Base-by-base conservation (phyloP, 2,797 vertebrate species). In the Ptychadena robeensis region DNA sequence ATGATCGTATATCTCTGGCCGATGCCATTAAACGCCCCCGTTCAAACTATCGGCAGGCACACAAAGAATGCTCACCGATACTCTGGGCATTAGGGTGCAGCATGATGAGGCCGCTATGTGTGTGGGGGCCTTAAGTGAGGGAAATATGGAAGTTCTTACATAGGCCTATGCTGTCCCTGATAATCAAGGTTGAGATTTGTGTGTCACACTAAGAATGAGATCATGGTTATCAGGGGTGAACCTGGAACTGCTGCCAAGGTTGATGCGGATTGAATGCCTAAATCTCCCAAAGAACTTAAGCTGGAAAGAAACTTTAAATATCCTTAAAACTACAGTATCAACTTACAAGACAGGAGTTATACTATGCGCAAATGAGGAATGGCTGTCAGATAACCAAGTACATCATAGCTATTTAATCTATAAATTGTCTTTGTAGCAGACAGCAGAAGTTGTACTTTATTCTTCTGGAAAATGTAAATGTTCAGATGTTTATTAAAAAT, bases 271-370 rank as follows among this genome's bases (percentile, higher is more conserved):
- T 22, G 64, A 2, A 4, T 67, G 57, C n/a, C 31, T 70, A 77
- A 76, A 77, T 82, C 81, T 77, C 53, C 9, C 71, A 64, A 77
- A 77, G 66, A 61, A 61, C 38, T 71, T 82, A 71, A 77, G 48
- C 81, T 71, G 22, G 31, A 28, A 30, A 74, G 44, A 63, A 31
- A 68, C 31, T 32, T 76, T 76, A 61, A 44, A 15, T 40, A 65
- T 67, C 5, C 12, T 27, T 80, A 80, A 80, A 63, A 80, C 59
- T 30, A 32, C 34, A 15, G n/a, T 76, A 82, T 82, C 64, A 34
- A 34, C 25, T 75, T 82, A 61, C 73, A 76, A 76, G 34, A 12
- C 48, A 82, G 8, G 25, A 44, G 32, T n/a, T 63, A n/a, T n/a
- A 68, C 27, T 12, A 10, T 82, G 22, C 7, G 28, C 32, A 25